phyloP scores from a whole-genome alignment of 1,140 invertebrate species.

The Cydia splendana region DNA sequence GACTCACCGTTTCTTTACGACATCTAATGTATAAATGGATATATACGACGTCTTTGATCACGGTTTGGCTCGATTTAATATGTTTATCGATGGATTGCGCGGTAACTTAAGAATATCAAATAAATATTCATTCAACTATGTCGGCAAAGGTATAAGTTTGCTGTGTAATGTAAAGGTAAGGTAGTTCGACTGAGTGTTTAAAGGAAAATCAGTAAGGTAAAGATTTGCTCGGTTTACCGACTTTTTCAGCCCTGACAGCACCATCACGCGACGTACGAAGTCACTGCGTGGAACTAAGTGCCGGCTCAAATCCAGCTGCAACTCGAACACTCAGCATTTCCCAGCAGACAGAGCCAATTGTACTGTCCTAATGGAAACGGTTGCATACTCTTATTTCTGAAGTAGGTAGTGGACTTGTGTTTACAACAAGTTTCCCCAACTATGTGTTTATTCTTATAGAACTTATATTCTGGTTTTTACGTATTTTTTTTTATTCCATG shows the following conservation, averaged over 20 bases:
- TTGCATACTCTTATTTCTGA: not conserved
- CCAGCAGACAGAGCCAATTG: conserved; percentile 27
- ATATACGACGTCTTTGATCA: conserved; percentile 34
- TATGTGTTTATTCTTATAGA: too few species aligned
- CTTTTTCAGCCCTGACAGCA: conserved; percentile 41
- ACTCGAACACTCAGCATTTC: conserved; percentile 34
- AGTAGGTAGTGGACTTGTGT: not conserved
- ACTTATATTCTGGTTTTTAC: too few species aligned
- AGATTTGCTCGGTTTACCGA: conserved; percentile 46
- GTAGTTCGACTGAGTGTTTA: not conserved
- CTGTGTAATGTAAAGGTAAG: not conserved
- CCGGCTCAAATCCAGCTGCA: conserved; percentile 40
- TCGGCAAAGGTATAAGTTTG: conserved; percentile 1
- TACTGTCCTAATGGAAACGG: conserved; percentile 29
- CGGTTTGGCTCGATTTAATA: conserved; percentile 23
- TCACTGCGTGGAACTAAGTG: conserved; percentile 43
- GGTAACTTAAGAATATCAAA: conserved; percentile 20
- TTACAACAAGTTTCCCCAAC: not conserved
- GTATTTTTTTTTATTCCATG: too few species aligned
- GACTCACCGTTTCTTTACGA: conserved; percentile 19
- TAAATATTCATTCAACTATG: conserved; percentile 13
- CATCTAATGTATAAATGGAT: conserved; percentile 25
- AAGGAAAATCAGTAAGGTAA: not conserved
- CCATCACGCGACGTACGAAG: conserved; percentile 38
- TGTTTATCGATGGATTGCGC: conserved; percentile 10